Percentiles rank a stretch among this genome's conserved stretches.
phyloP scores from a whole-genome alignment of 2,797 vertebrate genomes.

The Gadopsis bispinosus region DNA sequence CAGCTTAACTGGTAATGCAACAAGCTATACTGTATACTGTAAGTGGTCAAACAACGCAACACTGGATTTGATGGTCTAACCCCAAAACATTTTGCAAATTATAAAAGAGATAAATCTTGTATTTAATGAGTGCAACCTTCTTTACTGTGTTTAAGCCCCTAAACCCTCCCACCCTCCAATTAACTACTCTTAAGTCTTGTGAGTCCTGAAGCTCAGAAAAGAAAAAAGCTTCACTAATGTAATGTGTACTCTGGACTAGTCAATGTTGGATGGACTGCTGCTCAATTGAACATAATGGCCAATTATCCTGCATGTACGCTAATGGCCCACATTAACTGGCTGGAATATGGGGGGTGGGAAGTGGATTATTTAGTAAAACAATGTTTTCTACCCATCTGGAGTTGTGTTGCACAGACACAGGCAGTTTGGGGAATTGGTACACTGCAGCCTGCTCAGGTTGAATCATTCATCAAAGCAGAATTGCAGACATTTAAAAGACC shows the following conservation, averaged over 20 bases:
- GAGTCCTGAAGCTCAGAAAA: constrained; percentile 33
- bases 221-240: constrained; percentile 49
- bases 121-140: constrained; percentile 43
- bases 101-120: constrained; percentile 52
- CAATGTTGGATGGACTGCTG: constrained; percentile 62
- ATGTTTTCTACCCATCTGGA: constrained; percentile 56
- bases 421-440: constrained; percentile 27
- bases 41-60: constrained; percentile 6
- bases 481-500: constrained; percentile 41
- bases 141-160: constrained; percentile 39
- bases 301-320: constrained; percentile 76
- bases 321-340: constrained; percentile 76
- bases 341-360: constrained; percentile 50
- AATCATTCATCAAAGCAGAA: constrained; percentile 61
- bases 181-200: constrained; percentile 56
- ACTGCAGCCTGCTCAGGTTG: constrained; percentile 34
- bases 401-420: constrained; percentile 30
- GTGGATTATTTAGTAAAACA: constrained; percentile 66
- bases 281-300: constrained; percentile 76
- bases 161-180: constrained; percentile 50
- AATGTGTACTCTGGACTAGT: constrained; percentile 63
- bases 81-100: constrained; percentile 42
- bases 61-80: constrained; percentile 16
- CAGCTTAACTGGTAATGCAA: constrained; percentile 8
- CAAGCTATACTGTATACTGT: neutral